Percentiles rank a stretch among this genome's conserved stretches.
These are phyloP conservation scores for Neoaliturus tenellus DNA, from an alignment of 2,888 invertebrate species.

Conservation along the genomic window DNA sequence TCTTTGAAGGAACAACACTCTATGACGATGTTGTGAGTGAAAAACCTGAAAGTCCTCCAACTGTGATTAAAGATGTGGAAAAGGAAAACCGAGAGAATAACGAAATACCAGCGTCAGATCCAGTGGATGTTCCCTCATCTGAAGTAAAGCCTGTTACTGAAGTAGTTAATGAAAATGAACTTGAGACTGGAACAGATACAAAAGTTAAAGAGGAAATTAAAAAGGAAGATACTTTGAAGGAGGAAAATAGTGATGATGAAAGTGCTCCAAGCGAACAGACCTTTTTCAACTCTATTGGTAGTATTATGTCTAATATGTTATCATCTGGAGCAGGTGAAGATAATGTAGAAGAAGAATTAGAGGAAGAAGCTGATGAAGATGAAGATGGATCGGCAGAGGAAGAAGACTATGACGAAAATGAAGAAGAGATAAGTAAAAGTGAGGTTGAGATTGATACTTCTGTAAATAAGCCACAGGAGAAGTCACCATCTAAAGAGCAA, in stretches of 20 bases:
- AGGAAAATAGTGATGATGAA: neutral
- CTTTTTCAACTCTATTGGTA: neutral
- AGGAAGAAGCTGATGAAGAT: slow-evolving; percentile 22
- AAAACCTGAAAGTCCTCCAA: slow-evolving; percentile 57
- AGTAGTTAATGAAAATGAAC: slow-evolving; percentile 61
- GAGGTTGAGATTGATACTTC: no score
- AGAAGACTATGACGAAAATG: slow-evolving; percentile 28
- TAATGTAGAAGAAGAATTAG: slow-evolving; percentile 1
- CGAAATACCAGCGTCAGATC: neutral
- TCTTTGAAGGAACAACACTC: slow-evolving; percentile 83
- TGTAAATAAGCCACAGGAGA: neutral
- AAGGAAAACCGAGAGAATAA: neutral
- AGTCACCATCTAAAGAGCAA: neutral
- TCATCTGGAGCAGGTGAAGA: slow-evolving; percentile 16
- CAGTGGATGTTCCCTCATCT: slow-evolving; percentile 50
- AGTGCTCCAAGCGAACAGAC: neutral
- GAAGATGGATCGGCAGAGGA: neutral
- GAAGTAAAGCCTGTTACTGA: slow-evolving; percentile 50
- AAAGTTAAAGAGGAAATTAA: neutral
- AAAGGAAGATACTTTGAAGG: neutral
- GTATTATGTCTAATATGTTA: neutral
- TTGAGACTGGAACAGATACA: slow-evolving; percentile 57
- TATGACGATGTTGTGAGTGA: slow-evolving; percentile 67
- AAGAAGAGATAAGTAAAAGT: slow-evolving; percentile 21
- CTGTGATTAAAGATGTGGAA: neutral